Percentiles rank a stretch among this genome's conserved stretches.
phyloP scores from a whole-genome alignment of 2,113 vertebrate genomes.

The Taurulus bubalis region DNA sequence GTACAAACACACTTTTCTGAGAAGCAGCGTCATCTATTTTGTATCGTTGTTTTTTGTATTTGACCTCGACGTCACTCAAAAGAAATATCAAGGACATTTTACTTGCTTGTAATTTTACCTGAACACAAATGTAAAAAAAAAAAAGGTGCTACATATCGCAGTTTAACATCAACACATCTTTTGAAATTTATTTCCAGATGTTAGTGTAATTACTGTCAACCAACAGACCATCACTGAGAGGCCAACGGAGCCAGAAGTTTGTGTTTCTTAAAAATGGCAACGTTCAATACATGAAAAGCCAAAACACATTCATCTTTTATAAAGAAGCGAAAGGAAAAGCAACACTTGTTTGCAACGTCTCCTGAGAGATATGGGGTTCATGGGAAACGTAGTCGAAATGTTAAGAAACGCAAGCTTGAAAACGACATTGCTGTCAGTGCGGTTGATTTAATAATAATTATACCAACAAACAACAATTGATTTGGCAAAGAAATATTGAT shows the following conservation, averaged over 20 bases:
- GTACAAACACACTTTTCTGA: constrained; percentile 52
- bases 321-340: background rate
- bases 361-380: background rate
- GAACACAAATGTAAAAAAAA: constrained; percentile 29
- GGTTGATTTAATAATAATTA: background rate
- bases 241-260: background rate
- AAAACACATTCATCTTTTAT: background rate
- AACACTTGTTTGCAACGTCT: background rate
- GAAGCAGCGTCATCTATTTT: constrained; percentile 47
- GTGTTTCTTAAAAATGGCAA: constrained; percentile 15
- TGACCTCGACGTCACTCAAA: background rate
- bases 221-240: constrained; percentile 4
- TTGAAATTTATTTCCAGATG: background rate
- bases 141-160: constrained; percentile 39
- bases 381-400: background rate
- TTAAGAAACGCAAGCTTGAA: constrained; percentile 23
- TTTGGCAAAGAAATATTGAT: constrained; percentile 12
- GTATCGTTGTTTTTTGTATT: too few relatives aligned
- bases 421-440: background rate
- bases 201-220: constrained; percentile 10
- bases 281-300: background rate
- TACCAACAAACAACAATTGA: background rate
- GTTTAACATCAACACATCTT: constrained; percentile 52
- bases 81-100: constrained; percentile 12
- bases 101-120: constrained; percentile 53